These are phyloP conservation scores for Aradus depressus DNA, from an alignment of 2,888 invertebrate species.

Conservation along the genomic window DNA sequence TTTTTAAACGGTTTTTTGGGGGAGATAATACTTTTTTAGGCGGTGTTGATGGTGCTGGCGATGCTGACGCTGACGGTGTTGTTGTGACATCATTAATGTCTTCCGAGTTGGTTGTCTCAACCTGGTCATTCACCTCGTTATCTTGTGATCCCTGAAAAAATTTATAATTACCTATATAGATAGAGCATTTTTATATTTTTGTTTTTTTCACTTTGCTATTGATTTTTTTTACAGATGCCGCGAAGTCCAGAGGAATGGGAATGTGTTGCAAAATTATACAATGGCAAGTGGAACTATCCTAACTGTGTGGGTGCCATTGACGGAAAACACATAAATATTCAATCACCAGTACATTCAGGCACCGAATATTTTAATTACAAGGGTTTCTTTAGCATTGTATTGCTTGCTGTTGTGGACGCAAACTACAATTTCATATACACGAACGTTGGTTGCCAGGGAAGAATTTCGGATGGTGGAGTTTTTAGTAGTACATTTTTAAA, in stretches of 20 bases:
- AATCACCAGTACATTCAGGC: slow-evolving; percentile 31
- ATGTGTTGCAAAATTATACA: slow-evolving; percentile 28
- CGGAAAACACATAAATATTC: slow-evolving; percentile 30
- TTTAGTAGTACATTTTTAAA: slow-evolving; percentile 20
- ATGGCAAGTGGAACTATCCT: slow-evolving; percentile 31
- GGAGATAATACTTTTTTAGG: slow-evolving; percentile 1
- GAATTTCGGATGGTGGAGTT: slow-evolving; percentile 31
- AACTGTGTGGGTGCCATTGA: slow-evolving; percentile 31
- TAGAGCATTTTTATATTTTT: neutral
- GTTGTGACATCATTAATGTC: slow-evolving; percentile 4
- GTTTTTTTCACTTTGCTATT: slow-evolving; percentile 1
- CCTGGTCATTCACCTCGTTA: neutral
- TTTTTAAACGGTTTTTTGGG: too few relatives aligned
- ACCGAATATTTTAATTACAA: slow-evolving; percentile 32
- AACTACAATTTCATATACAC: slow-evolving; percentile 32
- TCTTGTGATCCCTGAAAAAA: slow-evolving; percentile 12
- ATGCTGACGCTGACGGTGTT: neutral
- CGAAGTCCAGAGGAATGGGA: slow-evolving; percentile 30
- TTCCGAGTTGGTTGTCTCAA: too few relatives aligned
- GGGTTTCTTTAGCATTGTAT: slow-evolving; percentile 30
- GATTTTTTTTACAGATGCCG: slow-evolving; percentile 26
- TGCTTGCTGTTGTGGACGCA: slow-evolving; percentile 31
- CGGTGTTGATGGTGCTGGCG: slow-evolving; percentile 1
- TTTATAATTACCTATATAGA: slow-evolving; percentile 3
- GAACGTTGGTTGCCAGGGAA: slow-evolving; percentile 32